These are phyloP conservation scores for Stegana nigrithorax DNA, from an alignment of 2,888 invertebrate species.

Conservation along the genomic window DNA sequence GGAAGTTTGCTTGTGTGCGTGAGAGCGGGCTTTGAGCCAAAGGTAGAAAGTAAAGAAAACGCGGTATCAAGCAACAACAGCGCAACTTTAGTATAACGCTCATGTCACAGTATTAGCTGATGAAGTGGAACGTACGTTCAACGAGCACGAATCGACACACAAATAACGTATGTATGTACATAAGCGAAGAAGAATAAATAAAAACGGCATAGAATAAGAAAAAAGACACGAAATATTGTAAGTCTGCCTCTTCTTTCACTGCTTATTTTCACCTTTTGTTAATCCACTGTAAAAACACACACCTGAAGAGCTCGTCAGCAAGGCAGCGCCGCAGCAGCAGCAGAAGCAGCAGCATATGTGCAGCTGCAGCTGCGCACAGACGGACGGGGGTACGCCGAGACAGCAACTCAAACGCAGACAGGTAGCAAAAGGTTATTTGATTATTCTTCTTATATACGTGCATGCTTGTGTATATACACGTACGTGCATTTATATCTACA, in stretches of 20 bases:
- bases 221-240: constrained; percentile 11
- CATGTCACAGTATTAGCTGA: too few species aligned
- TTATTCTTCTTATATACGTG: too few species aligned
- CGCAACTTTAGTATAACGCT: too few species aligned
- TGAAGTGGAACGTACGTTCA: constrained; percentile 2
- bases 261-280: constrained; percentile 39
- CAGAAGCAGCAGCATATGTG: constrained; percentile 18
- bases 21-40: too few species aligned
- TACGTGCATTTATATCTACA: too few species aligned
- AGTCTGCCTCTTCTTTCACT: constrained; percentile 18
- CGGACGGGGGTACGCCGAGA: not conserved
- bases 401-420: constrained; percentile 24
- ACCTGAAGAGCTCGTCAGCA: too few species aligned
- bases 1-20: too few species aligned
- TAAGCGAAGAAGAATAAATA: not conserved
- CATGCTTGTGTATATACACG: too few species aligned
- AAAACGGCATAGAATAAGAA: not conserved
- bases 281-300: constrained; percentile 46
- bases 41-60: constrained; percentile 3
- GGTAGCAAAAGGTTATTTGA: constrained; percentile 56
- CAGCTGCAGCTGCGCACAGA: constrained; percentile 50
- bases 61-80: constrained; percentile 26
- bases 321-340: constrained; percentile 29
- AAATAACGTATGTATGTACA: not conserved
- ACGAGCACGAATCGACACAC: not conserved